These are phyloP conservation scores for Epinephelus coioides DNA, from an alignment of 2,797 vertebrate genomes.

Conservation along the genomic window DNA sequence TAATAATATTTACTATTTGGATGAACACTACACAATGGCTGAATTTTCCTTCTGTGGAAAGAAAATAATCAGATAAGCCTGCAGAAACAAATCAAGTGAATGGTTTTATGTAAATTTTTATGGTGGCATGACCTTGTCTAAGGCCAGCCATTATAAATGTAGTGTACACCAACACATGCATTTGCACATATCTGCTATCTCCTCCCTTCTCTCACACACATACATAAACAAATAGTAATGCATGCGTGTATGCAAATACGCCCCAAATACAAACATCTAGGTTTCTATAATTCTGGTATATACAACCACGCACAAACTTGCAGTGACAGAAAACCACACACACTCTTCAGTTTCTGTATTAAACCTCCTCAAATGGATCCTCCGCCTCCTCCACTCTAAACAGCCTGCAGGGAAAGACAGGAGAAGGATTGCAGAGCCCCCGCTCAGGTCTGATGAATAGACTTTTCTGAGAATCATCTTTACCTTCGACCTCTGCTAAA, in stretches of 20 bases:
- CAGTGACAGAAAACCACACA: slow-evolving; percentile 11
- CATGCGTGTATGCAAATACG: slow-evolving; percentile 1
- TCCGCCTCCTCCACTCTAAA: slow-evolving; percentile 25
- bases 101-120: slow-evolving; percentile 40
- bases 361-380: slow-evolving; percentile 18
- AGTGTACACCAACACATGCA: not conserved
- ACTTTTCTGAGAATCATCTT: slow-evolving; percentile 28
- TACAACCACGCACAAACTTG: not conserved
- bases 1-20: slow-evolving; percentile 12
- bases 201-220: not conserved
- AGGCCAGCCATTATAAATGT: slow-evolving; percentile 22
- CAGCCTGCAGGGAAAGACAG: slow-evolving; percentile 15
- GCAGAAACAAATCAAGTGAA: slow-evolving; percentile 27
- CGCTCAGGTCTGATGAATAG: slow-evolving; percentile 35
- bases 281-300: not conserved
- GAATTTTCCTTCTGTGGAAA: not conserved
- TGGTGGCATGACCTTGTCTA: slow-evolving; percentile 30
- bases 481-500: slow-evolving; percentile 43
- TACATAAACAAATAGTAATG: not conserved
- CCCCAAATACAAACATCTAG: not conserved
- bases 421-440: slow-evolving; percentile 8
- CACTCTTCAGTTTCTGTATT: slow-evolving; percentile 3
- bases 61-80: slow-evolving; percentile 17
- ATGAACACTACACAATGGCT: not conserved
- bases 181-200: slow-evolving; percentile 20